Conservation (phyloP, 2,888 invertebrate genomes). For the Pheosia tremula region DNA sequence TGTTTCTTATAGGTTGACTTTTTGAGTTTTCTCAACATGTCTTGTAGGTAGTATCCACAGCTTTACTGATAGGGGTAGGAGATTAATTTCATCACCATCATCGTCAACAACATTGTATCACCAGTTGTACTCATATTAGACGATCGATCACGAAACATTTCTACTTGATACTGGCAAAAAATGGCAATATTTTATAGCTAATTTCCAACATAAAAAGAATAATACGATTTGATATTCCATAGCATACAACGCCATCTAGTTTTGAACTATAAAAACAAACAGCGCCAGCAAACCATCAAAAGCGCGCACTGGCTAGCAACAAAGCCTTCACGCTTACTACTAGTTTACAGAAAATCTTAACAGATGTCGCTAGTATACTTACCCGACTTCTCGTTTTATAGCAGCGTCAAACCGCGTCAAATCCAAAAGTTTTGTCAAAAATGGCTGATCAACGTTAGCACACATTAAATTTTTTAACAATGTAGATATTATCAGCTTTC, state of each 20-base stretch:
- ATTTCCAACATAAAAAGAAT: too few relatives aligned
- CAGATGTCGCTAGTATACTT: slow-evolving; percentile 15
- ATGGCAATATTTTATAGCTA: too few relatives aligned
- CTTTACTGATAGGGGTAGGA: too few relatives aligned
- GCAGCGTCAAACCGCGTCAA: slow-evolving; percentile 26
- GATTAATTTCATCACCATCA: too few relatives aligned
- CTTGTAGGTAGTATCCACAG: too few relatives aligned
- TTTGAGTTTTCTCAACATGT: too few relatives aligned
- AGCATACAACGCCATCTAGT: slow-evolving; percentile 23
- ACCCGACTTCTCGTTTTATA: not conserved
- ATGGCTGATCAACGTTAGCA: slow-evolving; percentile 46
- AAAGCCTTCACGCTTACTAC: not conserved
- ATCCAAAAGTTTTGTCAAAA: slow-evolving; percentile 47
- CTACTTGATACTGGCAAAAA: too few relatives aligned
- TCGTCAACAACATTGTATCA: too few relatives aligned
- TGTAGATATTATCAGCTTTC: slow-evolving; percentile 45
- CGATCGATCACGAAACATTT: too few relatives aligned
- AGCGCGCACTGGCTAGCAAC: not conserved
- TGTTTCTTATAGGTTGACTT: too few relatives aligned
- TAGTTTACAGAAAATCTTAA: not conserved
- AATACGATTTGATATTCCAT: not conserved
- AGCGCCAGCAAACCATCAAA: not conserved
- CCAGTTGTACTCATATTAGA: too few relatives aligned
- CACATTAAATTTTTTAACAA: slow-evolving; percentile 45
- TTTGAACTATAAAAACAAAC: not conserved